Evolutionary conservation across 37 sponge, comb jelly and placozoan genomes (phyloP), one percentile per base, ranked within the genome.

Genomic region (Agelas oroides): DNA sequence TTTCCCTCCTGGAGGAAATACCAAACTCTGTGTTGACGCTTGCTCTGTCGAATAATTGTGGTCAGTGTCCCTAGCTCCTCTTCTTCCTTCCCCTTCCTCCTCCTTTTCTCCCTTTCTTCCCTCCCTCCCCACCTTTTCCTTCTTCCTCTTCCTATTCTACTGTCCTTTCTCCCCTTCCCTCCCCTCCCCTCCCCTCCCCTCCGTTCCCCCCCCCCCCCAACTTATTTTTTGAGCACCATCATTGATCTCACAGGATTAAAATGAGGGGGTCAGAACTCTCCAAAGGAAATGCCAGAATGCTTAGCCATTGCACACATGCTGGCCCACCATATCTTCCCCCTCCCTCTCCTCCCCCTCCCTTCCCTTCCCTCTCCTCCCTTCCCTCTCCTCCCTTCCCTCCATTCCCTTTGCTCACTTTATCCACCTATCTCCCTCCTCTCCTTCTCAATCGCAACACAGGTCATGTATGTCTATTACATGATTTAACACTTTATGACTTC

Each of bases 1-100:
- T 75, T 32, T 81, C 82, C 16, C 33, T 88, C 3, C 56, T 57
- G 32, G 89, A 88, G 30, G 82, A 88, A 19, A 63, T 88, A 1
- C 89, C 89, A 20, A 82, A 75, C 71, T 79, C 79, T n/a, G 53
- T 87, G 15, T 25, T 53, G 14, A 86, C 77, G 1, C 30, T 66
- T 31, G 64, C 54, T 8, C 46, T 8, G 6, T 46, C n/a, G n/a
- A n/a, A n/a, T n/a, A n/a, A n/a, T n/a, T n/a, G n/a, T n/a, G n/a
- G n/a, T n/a, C n/a, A n/a, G n/a, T n/a, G n/a, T 12, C 46, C 8
- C 46, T 8, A 3, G 3, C 46, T 24, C 67, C 2, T 17, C 33
- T 27, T 25, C 67, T 24, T 27, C 27, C 67, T 27, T 17, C 2
- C 23, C 67, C 33, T 33, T 27, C 67, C 33, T 33, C 24, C 67